Percentiles rank a stretch among this genome's conserved stretches.
phyloP scores from a whole-genome alignment of 2,888 invertebrate species.

The Cremastinae sp. region DNA sequence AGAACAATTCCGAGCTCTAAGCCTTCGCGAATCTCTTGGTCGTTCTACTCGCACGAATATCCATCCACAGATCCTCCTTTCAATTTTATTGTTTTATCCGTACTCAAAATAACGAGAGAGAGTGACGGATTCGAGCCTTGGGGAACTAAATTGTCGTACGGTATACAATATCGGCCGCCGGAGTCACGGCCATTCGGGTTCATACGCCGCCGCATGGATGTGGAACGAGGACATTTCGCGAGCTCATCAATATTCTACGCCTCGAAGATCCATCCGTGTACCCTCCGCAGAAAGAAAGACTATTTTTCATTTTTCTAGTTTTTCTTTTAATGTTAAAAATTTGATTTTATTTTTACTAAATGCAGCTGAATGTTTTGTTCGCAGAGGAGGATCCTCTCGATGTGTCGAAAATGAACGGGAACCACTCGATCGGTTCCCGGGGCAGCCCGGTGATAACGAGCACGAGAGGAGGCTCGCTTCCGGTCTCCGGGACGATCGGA shows the following conservation, averaged over 20 bases:
- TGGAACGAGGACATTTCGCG: constrained; percentile 63
- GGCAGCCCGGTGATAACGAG: constrained; percentile 75
- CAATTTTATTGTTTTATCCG: not conserved
- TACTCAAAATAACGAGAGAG: too few species aligned
- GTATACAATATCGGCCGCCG: constrained; percentile 72
- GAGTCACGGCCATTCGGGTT: constrained; percentile 73
- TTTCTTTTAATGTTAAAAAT: too few species aligned
- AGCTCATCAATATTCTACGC: constrained; percentile 2
- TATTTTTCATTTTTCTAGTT: not conserved
- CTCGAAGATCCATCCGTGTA: constrained; percentile 27
- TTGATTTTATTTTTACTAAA: not conserved
- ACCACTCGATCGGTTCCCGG: constrained; percentile 70
- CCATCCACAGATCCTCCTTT: too few species aligned
- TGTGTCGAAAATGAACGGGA: constrained; percentile 74
- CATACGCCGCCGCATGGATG: constrained; percentile 64
- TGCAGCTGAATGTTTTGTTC: not conserved
- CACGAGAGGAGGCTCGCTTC: constrained; percentile 74
- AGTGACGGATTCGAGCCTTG: constrained; percentile 9
- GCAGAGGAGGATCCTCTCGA: constrained; percentile 79
- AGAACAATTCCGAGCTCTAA: not conserved
- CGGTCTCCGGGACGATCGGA: constrained; percentile 68
- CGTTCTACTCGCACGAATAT: too few species aligned
- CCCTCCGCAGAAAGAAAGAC: not conserved
- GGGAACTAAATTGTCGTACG: constrained; percentile 31
- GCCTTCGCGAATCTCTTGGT: too few species aligned